These are phyloP conservation scores for Elysia chlorotica DNA, from an alignment of 1,140 invertebrate genomes.

Conservation along the genomic window DNA sequence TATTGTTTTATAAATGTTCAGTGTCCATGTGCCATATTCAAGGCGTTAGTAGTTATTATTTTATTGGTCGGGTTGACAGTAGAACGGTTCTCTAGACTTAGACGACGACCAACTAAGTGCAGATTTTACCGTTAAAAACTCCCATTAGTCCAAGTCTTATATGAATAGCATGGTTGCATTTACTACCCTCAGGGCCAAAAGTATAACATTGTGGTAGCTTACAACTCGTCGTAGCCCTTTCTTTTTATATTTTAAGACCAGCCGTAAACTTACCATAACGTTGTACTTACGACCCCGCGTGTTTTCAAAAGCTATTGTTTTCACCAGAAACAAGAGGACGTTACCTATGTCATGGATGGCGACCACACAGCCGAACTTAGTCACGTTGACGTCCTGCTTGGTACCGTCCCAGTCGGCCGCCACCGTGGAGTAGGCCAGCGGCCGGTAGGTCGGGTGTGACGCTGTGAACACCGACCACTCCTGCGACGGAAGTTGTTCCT, in stretches of 20 bases:
- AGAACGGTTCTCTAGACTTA: too few species aligned
- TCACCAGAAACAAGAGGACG: not conserved
- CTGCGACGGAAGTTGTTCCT: conserved; percentile 76
- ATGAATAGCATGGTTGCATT: not conserved
- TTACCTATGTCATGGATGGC: conserved; percentile 17
- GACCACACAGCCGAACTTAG: conserved; percentile 8
- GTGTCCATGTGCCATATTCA: not conserved
- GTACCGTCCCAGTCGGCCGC: conserved; percentile 30
- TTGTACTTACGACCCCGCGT: not conserved
- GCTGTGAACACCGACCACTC: conserved; percentile 94
- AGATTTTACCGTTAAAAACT: not conserved
- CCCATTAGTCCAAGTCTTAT: not conserved
- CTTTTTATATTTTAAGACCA: not conserved
- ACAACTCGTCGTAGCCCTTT: not conserved
- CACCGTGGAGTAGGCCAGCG: conserved; percentile 81
- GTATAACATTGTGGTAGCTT: too few species aligned
- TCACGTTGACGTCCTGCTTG: conserved; percentile 16
- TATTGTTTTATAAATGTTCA: not conserved
- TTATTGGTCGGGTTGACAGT: not conserved
- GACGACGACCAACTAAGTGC: too few species aligned
- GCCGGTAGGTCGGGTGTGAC: conserved; percentile 91
- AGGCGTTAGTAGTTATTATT: not conserved
- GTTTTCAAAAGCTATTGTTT: not conserved
- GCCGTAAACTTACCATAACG: not conserved
- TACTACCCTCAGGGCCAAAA: too few species aligned